These are phyloP conservation scores for Hypocryptadius cinnamomeus DNA, from an alignment of 2,113 vertebrate species.

Conservation along the genomic window DNA sequence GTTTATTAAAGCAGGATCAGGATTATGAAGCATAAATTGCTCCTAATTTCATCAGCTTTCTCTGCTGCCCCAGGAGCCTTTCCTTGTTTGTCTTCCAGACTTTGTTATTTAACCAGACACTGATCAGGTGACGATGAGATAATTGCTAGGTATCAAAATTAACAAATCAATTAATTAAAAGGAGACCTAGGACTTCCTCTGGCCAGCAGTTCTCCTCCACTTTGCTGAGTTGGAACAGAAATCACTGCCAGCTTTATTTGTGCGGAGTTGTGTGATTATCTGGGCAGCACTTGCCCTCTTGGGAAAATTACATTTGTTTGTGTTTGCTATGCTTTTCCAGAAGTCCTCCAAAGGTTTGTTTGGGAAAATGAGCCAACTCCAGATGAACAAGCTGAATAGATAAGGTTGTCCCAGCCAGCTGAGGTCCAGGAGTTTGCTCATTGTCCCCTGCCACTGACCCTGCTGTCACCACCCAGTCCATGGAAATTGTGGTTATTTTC, in stretches of 20 bases:
- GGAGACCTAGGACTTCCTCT: not conserved
- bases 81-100: not conserved
- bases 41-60: not conserved
- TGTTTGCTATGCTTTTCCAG: not conserved
- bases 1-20: not conserved
- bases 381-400: not conserved
- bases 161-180: not conserved
- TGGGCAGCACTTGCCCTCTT: not conserved
- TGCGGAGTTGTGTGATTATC: not conserved
- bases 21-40: not conserved
- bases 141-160: not conserved
- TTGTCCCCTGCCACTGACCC: not conserved
- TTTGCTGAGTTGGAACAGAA: not conserved
- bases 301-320: not conserved
- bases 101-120: not conserved
- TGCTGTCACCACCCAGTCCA: not conserved
- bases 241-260: not conserved
- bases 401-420: not conserved
- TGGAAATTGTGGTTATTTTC: constrained; percentile 5
- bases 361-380: not conserved
- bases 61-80: not conserved
- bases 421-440: not conserved
- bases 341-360: not conserved
- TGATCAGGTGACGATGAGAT: not conserved
- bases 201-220: not conserved